These are phyloP conservation scores for Trichomalopsis sarcophagae DNA, from an alignment of 1,140 invertebrate genomes.

Conservation along the genomic window DNA sequence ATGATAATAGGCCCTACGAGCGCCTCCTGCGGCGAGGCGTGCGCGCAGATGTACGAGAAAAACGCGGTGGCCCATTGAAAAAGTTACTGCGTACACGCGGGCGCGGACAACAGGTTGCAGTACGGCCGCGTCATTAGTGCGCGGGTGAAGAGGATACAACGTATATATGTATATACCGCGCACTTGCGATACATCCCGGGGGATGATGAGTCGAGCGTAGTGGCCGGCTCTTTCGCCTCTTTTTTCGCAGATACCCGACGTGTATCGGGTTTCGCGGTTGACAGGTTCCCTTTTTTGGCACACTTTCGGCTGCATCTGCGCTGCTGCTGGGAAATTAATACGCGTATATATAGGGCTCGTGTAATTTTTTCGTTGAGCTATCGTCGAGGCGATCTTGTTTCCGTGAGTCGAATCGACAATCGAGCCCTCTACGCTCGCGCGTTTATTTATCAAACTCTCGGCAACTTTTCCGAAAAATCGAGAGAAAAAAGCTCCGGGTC, in stretches of 20 bases:
- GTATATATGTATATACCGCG: not conserved
- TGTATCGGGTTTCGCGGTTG: not conserved
- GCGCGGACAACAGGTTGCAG: slow-evolving; percentile 71
- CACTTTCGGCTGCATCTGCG: not conserved
- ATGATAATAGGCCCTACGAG: slow-evolving; percentile 66
- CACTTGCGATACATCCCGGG: slow-evolving; percentile 10
- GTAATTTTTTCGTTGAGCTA: too few relatives aligned
- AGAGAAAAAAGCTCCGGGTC: slow-evolving; percentile 23
- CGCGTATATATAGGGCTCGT: too few relatives aligned
- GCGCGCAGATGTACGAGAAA: slow-evolving; percentile 8
- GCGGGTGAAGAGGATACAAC: not conserved
- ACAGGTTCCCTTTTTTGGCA: not conserved
- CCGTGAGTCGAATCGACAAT: slow-evolving; percentile 42
- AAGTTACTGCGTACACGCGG: slow-evolving; percentile 46
- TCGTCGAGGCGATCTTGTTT: too few relatives aligned
- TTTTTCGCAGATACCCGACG: not conserved
- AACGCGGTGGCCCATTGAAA: slow-evolving; percentile 57
- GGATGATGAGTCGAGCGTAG: not conserved
- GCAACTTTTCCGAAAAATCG: not conserved
- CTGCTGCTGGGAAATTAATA: not conserved
- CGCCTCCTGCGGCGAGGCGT: slow-evolving; percentile 51
- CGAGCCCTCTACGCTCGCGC: not conserved
- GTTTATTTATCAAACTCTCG: not conserved
- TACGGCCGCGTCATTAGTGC: slow-evolving; percentile 63
- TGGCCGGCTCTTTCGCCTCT: not conserved